Percentiles rank a stretch among this genome's conserved stretches.
These are phyloP conservation scores for Piscicola geometra DNA, from an alignment of 2,888 invertebrate species.

Conservation along the genomic window DNA sequence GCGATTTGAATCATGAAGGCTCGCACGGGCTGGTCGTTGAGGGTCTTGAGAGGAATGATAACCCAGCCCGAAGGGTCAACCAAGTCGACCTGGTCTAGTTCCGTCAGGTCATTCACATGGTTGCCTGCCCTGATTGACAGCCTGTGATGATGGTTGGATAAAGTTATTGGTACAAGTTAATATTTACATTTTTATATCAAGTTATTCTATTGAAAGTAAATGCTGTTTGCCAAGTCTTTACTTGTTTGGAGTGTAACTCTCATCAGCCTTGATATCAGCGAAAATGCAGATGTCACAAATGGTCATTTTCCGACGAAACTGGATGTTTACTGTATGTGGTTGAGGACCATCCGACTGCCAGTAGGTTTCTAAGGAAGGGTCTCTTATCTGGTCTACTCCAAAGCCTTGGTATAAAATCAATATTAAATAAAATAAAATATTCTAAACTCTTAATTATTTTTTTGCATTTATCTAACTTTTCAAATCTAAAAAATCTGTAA, in stretches of 20 bases:
- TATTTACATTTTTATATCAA: no score
- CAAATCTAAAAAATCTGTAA: no score
- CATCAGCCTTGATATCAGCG: conserved; percentile 94
- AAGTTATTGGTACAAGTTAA: no score
- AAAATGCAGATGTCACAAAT: conserved; percentile 92
- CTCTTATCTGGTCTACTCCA: conserved; percentile 91
- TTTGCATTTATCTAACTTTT: no score
- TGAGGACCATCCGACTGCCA: conserved; percentile 99
- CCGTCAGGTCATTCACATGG: conserved; percentile 91
- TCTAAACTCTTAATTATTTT: no score
- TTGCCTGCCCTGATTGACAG: conserved; percentile 72
- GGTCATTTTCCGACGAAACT: conserved; percentile 88
- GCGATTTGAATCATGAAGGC: conserved; percentile 68
- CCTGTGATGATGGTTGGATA: conserved; percentile 43
- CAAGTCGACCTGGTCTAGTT: conserved; percentile 80
- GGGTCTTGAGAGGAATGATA: conserved; percentile 81
- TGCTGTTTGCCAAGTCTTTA: conserved; percentile 45
- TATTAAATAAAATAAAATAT: no score
- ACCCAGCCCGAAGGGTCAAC: conserved; percentile 96
- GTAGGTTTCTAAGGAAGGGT: conserved; percentile 92
- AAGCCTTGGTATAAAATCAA: conserved; percentile 65
- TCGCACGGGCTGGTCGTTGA: conserved; percentile 72
- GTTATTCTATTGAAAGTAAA: no score
- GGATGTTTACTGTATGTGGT: conserved; percentile 93
- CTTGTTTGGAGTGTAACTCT: conserved; percentile 93